Conservation (phyloP, 2,888 invertebrate species). For the Zele albiditarsus region DNA sequence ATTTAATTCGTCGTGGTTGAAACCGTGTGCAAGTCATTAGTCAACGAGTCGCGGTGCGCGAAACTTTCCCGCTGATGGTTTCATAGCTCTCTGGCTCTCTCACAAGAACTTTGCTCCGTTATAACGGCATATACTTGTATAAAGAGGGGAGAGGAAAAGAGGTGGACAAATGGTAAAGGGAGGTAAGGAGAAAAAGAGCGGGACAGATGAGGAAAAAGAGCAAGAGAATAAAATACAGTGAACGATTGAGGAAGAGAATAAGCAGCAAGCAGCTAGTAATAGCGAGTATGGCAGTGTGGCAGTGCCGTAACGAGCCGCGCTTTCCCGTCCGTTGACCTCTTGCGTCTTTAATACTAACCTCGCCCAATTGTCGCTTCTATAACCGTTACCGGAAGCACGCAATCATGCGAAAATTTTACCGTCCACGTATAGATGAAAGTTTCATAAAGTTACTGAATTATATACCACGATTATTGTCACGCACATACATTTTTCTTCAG, state of each 20-base stretch:
- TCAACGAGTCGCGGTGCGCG: slow-evolving; percentile 35
- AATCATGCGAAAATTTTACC: slow-evolving; percentile 46
- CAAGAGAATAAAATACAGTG: not conserved
- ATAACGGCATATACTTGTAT: slow-evolving; percentile 34
- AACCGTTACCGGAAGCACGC: slow-evolving; percentile 57
- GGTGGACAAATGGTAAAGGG: slow-evolving; percentile 30
- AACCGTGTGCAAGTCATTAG: slow-evolving; percentile 43
- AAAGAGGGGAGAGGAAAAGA: slow-evolving; percentile 24
- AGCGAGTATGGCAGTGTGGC: slow-evolving; percentile 60
- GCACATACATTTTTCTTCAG: slow-evolving; percentile 1
- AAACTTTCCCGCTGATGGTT: slow-evolving; percentile 46
- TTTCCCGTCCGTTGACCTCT: slow-evolving; percentile 70
- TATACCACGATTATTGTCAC: slow-evolving; percentile 3
- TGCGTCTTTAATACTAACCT: slow-evolving; percentile 65
- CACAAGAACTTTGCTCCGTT: slow-evolving; percentile 37
- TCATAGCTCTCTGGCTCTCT: slow-evolving; percentile 30
- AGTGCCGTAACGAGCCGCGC: slow-evolving; percentile 55
- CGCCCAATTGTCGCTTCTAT: slow-evolving; percentile 57
- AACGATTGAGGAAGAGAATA: slow-evolving; percentile 16
- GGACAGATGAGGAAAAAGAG: not conserved
- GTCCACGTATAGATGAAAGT: not conserved
- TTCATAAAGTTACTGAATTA: not conserved
- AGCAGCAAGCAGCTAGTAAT: slow-evolving; percentile 53
- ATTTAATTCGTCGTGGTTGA: slow-evolving; percentile 40
- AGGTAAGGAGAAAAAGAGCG: slow-evolving; percentile 20